These are phyloP conservation scores for Holothuria scabra DNA, from an alignment of 53 echinoderm and acorn worm species.

Conservation along the genomic window DNA sequence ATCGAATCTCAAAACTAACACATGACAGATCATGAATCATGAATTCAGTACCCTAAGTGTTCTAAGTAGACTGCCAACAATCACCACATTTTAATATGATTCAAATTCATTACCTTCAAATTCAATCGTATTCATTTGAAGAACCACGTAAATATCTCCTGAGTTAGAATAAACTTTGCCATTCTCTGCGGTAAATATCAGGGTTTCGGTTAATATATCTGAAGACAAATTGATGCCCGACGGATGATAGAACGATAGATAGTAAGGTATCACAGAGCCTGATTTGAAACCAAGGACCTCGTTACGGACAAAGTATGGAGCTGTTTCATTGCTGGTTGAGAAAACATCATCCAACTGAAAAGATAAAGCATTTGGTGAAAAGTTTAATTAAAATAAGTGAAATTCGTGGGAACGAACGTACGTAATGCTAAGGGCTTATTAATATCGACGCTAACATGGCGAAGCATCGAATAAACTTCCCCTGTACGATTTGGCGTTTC, in stretches of 20 bases:
- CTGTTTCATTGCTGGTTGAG: background rate
- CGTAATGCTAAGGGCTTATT: no score
- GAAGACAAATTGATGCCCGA: background rate
- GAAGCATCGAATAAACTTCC: no score
- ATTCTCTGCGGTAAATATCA: background rate
- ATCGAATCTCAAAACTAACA: no score
- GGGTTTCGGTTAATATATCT: background rate
- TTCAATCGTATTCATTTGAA: slow-evolving; percentile 1
- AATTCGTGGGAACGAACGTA: no score
- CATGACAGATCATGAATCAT: no score
- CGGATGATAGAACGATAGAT: background rate
- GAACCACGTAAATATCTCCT: slow-evolving; percentile 11
- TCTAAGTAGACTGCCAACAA: no score
- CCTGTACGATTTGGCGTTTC: no score
- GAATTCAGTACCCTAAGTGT: no score
- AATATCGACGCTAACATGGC: no score
- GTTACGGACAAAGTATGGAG: slow-evolving; percentile 4
- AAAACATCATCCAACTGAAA: slow-evolving; percentile 31
- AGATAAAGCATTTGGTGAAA: background rate
- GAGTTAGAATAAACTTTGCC: slow-evolving; percentile 4
- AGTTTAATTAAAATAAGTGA: no score
- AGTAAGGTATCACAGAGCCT: slow-evolving; percentile 25
- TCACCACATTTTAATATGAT: no score
- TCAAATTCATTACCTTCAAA: background rate
- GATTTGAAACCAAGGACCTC: slow-evolving; percentile 36